Conservation (phyloP, 2,113 vertebrate species). For the Osmerus mordax region DNA sequence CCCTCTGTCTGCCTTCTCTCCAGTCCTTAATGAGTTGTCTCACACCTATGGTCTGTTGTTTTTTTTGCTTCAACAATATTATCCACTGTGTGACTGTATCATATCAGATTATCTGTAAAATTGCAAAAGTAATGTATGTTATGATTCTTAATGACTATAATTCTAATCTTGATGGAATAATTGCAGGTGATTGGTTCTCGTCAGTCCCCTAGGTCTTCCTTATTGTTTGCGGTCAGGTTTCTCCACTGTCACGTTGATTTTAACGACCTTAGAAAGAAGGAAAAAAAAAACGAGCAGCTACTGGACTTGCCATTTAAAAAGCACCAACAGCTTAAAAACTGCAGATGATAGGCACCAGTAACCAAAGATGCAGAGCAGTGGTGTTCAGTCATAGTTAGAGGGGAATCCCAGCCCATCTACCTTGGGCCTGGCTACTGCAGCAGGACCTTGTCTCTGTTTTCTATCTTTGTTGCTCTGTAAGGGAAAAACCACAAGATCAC, state of each 20-base stretch:
- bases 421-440: conserved; percentile 46
- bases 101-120: conserved; percentile 45
- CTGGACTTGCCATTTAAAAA: conserved; percentile 19
- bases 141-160: conserved; percentile 14
- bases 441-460: conserved; percentile 61
- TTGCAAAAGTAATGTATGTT: conserved; percentile 13
- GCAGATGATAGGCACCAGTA: conserved; percentile 63
- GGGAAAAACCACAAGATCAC: conserved; percentile 72
- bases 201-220: conserved; percentile 7
- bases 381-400: conserved; percentile 51
- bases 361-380: conserved; percentile 64
- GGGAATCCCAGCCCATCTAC: not conserved
- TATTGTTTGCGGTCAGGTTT: too few relatives aligned
- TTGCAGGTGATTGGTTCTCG: conserved; percentile 22
- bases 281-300: conserved; percentile 41
- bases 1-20: conserved; percentile 34
- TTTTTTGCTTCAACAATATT: conserved; percentile 26
- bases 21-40: conserved; percentile 50
- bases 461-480: conserved; percentile 69
- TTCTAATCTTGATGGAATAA: conserved; percentile 22
- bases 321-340: conserved; percentile 43
- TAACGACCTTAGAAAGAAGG: too few relatives aligned
- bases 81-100: conserved; percentile 41
- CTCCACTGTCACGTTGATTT: too few relatives aligned
- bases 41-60: conserved; percentile 5